Base-by-base conservation (phyloP, 2,797 vertebrate genomes). In the Cottoperca gobio region DNA sequence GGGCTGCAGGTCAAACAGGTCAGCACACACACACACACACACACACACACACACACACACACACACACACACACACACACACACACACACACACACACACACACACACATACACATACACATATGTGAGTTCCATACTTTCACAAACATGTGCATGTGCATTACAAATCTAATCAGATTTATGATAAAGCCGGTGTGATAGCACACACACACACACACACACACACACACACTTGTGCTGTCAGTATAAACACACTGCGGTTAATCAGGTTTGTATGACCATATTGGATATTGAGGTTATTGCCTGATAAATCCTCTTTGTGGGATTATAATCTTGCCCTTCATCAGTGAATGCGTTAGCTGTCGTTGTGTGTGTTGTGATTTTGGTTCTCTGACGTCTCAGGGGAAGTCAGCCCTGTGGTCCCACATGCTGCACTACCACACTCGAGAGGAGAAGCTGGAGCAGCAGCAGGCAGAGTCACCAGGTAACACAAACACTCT, bases 1-100 rank as follows among this genome's bases (percentile, higher is more conserved):
- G 98, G 98, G 53, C 94, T 99, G 81, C 97, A 98, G 84, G 97
- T 99, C 72, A 99, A 99, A 88, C 98, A 99, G 97, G 97, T 99
- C 90, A 94, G 23, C 11, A 3, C 11, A 14, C 35, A 6, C 4
- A 6, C 23, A 40, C 12, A 35, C 63, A 46, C 24, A 76, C 35
- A 61, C 50, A 61, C 58, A 70, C 60, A 64, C 54, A 65, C 42
- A 33, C 28, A 70, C 33, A 53, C 53, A 65, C 24, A 58, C 43
- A 24, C 59, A 50, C 31, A 76, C 28, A 58, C 50, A 61, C 58
- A 73, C 60, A 64, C 59, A 68, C 46, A 39, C 28, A 70, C 33
- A 58, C 53, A 65, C 24, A 58, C 11, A 5, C 11, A 13, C 35
- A 8, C 4, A 6, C 21, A 43, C 11, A 35, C 63, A 50, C 24